These are phyloP conservation scores for Sciurus vulgaris DNA, from an alignment of 2,797 vertebrate genomes.

Conservation along the genomic window DNA sequence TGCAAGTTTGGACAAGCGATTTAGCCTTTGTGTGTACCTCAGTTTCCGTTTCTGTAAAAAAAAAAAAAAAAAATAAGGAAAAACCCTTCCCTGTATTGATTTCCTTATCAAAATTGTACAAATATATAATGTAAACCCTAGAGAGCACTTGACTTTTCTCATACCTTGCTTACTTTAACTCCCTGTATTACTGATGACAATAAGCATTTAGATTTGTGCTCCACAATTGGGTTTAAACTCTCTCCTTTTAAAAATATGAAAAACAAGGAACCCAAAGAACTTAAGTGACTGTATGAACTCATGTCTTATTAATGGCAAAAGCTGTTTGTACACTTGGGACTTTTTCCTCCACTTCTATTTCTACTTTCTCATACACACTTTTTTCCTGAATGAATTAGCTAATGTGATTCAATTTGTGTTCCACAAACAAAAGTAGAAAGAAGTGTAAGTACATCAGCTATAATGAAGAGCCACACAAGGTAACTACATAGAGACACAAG, in stretches of 20 bases:
- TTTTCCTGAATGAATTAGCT: neutral
- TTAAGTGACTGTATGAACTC: constrained; percentile 27
- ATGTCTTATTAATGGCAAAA: neutral
- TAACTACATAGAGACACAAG: neutral
- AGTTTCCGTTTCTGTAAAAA: neutral
- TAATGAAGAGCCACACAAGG: neutral
- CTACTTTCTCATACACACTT: neutral
- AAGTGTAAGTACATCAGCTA: neutral
- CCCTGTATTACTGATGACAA: neutral
- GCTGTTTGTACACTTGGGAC: neutral
- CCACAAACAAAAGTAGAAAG: neutral
- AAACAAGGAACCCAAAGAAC: neutral
- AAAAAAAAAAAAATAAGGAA: neutral
- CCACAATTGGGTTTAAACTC: neutral
- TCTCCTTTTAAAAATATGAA: constrained; percentile 53
- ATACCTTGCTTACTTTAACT: neutral
- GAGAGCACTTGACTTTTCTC: neutral
- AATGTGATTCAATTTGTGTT: neutral
- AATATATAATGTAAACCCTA: neutral
- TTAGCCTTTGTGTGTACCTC: neutral
- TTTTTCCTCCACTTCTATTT: neutral
- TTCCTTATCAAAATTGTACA: neutral
- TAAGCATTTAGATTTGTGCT: neutral
- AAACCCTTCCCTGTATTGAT: neutral
- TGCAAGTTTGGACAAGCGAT: neutral